These are phyloP conservation scores for Montipora efflorescens DNA, from an alignment of 64 coral and sea anemone species.

Conservation along the genomic window DNA sequence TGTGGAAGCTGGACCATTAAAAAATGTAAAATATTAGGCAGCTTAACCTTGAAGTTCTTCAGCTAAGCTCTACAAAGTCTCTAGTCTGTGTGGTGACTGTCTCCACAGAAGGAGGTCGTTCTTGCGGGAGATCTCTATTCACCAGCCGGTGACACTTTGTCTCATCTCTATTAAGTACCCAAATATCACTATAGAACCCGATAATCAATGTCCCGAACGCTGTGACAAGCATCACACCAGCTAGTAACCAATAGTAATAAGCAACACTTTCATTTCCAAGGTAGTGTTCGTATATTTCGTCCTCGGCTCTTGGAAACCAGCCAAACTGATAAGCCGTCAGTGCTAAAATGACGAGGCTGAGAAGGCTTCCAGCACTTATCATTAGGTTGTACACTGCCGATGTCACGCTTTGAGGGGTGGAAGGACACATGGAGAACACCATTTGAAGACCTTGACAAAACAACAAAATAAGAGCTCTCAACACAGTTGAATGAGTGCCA, in stretches of 20 bases:
- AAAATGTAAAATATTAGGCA: neutral
- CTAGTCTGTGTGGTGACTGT: neutral
- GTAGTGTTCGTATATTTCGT: slow-evolving; percentile 33
- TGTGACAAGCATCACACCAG: slow-evolving; percentile 38
- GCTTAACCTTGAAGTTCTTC: neutral
- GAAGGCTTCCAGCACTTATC: slow-evolving; percentile 79
- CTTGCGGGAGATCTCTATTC: slow-evolving; percentile 42
- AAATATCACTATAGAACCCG: slow-evolving; percentile 67
- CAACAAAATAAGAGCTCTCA: no score
- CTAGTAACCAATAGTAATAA: slow-evolving; percentile 85
- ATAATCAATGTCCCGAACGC: slow-evolving; percentile 40
- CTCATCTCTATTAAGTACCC: slow-evolving; percentile 31
- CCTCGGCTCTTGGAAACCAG: slow-evolving; percentile 70
- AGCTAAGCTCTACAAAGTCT: slow-evolving; percentile 39
- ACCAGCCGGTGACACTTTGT: slow-evolving; percentile 40
- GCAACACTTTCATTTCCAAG: slow-evolving; percentile 73
- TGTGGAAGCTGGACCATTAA: no score
- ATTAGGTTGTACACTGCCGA: slow-evolving; percentile 86
- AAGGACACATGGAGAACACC: slow-evolving; percentile 68
- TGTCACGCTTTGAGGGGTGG: slow-evolving; percentile 78
- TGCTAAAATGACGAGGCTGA: slow-evolving; percentile 55
- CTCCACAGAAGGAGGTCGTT: neutral
- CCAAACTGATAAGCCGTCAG: slow-evolving; percentile 45
- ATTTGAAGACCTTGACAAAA: slow-evolving; percentile 76
- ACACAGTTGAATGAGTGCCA: no score